Evolutionary conservation across 2,888 invertebrate genomes (phyloP).

Genomic region (Tanypteryx hageni): DNA sequence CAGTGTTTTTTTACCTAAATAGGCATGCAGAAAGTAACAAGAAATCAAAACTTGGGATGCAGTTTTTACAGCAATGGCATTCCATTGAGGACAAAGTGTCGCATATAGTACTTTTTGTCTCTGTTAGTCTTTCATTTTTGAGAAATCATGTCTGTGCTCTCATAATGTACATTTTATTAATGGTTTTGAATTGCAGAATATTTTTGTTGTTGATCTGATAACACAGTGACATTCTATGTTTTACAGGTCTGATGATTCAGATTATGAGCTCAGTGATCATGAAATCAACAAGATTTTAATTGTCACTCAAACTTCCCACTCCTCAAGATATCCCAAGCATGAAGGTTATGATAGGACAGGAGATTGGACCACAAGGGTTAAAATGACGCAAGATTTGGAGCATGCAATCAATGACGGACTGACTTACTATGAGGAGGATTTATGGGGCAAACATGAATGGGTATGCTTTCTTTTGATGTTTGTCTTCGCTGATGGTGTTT

Average conservation of each 20-base stretch:
- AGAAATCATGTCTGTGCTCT: background rate
- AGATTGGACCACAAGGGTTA: constrained; percentile 92
- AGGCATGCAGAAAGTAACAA: too few relatives aligned
- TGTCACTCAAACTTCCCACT: constrained; percentile 84
- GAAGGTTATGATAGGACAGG: constrained; percentile 94
- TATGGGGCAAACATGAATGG: constrained; percentile 85
- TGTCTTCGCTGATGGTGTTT: background rate
- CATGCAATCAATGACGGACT: constrained; percentile 98
- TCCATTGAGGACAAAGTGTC: too few relatives aligned
- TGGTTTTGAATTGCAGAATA: background rate
- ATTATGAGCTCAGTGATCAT: constrained; percentile 92
- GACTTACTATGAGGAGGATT: constrained; percentile 95
- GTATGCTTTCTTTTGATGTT: constrained; percentile 71
- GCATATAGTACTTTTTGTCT: too few relatives aligned
- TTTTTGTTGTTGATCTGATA: constrained; percentile 38
- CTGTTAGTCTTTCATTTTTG: too few relatives aligned
- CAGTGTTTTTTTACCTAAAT: too few relatives aligned
- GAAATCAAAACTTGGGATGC: too few relatives aligned
- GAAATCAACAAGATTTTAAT: constrained; percentile 96
- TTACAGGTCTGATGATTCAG: constrained; percentile 85
- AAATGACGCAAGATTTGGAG: constrained; percentile 95
- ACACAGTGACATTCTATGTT: constrained; percentile 65
- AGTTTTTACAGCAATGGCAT: too few relatives aligned
- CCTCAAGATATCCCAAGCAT: constrained; percentile 84
- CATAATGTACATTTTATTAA: background rate